Conservation (phyloP, 2,797 vertebrate species). For the Platyrinchus mystaceus region DNA sequence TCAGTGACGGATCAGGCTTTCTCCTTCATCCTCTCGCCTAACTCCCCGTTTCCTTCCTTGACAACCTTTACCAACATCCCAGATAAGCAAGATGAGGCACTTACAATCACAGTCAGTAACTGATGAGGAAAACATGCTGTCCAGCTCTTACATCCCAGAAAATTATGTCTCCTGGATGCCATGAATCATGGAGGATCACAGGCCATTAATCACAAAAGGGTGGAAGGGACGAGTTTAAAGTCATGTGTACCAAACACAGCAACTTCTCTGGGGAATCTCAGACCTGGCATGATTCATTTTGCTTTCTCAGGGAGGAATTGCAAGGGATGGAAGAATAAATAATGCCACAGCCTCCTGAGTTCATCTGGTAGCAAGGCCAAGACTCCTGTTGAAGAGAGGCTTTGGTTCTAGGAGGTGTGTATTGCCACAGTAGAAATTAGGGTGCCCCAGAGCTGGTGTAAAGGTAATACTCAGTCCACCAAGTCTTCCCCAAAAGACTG, state of each 20-base stretch:
- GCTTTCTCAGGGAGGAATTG: not conserved
- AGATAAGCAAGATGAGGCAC: not conserved
- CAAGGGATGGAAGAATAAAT: slow-evolving; percentile 1
- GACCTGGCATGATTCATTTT: slow-evolving; percentile 28
- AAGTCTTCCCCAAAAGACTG: not conserved
- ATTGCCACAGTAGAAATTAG: not conserved
- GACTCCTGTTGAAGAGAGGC: not conserved
- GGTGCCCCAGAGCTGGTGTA: rapidly evolving
- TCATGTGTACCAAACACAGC: slow-evolving; percentile 2
- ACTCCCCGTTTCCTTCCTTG: not conserved
- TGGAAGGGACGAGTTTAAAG: slow-evolving; percentile 14
- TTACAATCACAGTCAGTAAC: not conserved
- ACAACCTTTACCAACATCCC: not conserved
- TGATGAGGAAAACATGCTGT: slow-evolving; percentile 64
- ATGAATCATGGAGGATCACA: slow-evolving; percentile 13
- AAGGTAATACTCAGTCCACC: not conserved
- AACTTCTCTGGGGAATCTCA: slow-evolving; percentile 21
- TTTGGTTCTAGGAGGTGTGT: rapidly evolving
- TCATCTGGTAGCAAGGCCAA: not conserved
- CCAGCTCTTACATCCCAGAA: slow-evolving; percentile 18
- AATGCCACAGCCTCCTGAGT: not conserved
- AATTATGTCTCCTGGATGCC: slow-evolving; percentile 37
- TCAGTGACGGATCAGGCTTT: not conserved
- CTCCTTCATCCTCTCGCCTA: not conserved
- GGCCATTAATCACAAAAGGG: slow-evolving; percentile 32